These are phyloP conservation scores for Nematolebias whitei DNA, from an alignment of 2,113 vertebrate genomes.

Conservation along the genomic window DNA sequence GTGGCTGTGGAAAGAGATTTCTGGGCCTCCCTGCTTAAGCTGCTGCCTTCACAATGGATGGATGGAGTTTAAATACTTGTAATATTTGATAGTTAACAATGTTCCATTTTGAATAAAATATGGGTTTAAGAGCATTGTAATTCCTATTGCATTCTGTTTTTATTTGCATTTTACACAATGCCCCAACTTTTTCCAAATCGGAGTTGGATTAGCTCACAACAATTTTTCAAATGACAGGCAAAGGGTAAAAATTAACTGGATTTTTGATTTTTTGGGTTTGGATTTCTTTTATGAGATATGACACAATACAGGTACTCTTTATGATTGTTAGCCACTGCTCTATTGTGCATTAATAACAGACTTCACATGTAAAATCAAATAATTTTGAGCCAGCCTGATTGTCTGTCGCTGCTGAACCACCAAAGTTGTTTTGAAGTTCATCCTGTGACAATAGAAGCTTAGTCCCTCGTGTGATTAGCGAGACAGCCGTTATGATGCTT, in stretches of 20 bases:
- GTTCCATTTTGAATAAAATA: no score
- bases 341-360: slow-evolving; percentile 30
- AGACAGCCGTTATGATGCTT: slow-evolving; percentile 55
- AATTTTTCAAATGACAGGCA: slow-evolving; percentile 15
- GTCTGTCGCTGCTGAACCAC: slow-evolving; percentile 1
- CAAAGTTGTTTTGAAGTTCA: slow-evolving; percentile 18
- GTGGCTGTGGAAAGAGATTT: no score
- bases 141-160: no score
- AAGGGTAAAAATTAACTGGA: slow-evolving; percentile 12
- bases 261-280: slow-evolving; percentile 21
- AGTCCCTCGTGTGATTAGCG: slow-evolving; percentile 57
- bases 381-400: slow-evolving; percentile 44
- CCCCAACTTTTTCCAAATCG: no score
- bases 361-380: slow-evolving; percentile 14
- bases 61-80: no score
- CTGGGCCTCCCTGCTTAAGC: no score
- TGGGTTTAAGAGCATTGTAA: no score
- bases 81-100: no score
- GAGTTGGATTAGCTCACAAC: not conserved
- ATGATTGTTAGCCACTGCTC: slow-evolving; percentile 31
- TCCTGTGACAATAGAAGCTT: slow-evolving; percentile 8
- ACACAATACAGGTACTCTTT: slow-evolving; percentile 6
- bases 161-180: no score
- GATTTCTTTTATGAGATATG: not conserved
- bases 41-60: no score